Percentiles rank a stretch among this genome's conserved stretches.
These are phyloP conservation scores for Microplitis mediator DNA, from an alignment of 1,140 invertebrate species.

Conservation along the genomic window DNA sequence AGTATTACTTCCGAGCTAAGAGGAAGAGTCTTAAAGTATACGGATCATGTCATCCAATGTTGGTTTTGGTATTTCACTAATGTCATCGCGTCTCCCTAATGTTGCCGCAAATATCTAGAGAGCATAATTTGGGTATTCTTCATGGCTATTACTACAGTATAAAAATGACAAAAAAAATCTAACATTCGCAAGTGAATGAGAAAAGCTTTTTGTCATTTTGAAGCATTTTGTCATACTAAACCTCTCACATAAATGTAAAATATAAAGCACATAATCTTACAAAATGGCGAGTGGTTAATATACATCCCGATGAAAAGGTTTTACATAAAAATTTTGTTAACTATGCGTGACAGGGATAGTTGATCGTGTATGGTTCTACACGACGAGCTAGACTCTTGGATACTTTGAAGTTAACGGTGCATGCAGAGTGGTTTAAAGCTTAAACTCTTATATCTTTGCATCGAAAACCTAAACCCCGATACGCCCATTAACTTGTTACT, in stretches of 20 bases:
- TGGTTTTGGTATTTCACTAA: conserved; percentile 55
- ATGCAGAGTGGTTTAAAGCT: not conserved
- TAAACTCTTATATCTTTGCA: not conserved
- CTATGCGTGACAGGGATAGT: not conserved
- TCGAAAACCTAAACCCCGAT: too few relatives aligned
- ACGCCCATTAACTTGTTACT: too few relatives aligned
- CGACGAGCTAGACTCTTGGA: not conserved
- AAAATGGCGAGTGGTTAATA: not conserved
- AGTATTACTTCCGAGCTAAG: not conserved
- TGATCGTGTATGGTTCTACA: not conserved
- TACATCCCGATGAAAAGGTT: not conserved
- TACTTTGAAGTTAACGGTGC: not conserved
- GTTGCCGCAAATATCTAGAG: conserved; percentile 17
- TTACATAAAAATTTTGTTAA: not conserved
- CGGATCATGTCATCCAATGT: conserved; percentile 39
- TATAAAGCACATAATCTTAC: too few relatives aligned
- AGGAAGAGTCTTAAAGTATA: conserved; percentile 19
- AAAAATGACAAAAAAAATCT: too few relatives aligned
- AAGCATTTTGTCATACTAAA: too few relatives aligned
- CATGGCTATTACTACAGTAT: too few relatives aligned
- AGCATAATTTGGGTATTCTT: too few relatives aligned
- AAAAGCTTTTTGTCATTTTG: too few relatives aligned
- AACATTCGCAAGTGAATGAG: too few relatives aligned
- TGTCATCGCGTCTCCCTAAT: conserved; percentile 43
- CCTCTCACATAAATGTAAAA: too few relatives aligned